Base-by-base conservation (phyloP, 2,797 vertebrate species). In the Danio choprae region DNA sequence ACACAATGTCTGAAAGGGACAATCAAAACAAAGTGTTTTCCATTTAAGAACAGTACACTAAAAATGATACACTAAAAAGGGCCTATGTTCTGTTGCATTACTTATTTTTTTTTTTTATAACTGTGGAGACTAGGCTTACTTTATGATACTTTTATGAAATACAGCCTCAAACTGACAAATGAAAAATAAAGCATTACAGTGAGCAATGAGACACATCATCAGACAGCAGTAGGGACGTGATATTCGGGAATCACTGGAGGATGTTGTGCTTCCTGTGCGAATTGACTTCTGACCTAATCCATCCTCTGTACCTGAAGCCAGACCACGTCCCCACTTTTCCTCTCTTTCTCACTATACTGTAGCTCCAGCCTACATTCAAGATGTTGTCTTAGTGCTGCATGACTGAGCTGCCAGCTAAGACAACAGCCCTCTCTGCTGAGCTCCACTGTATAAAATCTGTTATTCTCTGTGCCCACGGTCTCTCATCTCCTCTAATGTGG, bases 201-300 rank as follows among this genome's bases (percentile, higher is more conserved):
- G 4, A 70, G 11, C 40, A 44, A 36, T 63, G 48, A 11, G 63
- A 55, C 48, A 64, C 56, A 80, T 89, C 83, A 87, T 86, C 71
- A 80, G 59, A 36, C 65, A n/a, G 77, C 82, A 84, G 20, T 78
- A 78, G 85, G 86, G 85, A 88, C 87, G 88, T 89, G 89, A 80
- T 89, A 88, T 90, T 89, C 88, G 87, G 84, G 89, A 85, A 86
- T 75, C 75, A 58, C 79, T 60, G 36, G 82, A 91, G 91, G 90
- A 92, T 92, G 93, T 94, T 92, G 90, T 87, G 88, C 89, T 92
- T 94, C 90, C 91, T 92, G 91, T 90, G 88, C 84, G 86, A 51
- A 59, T 36, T 79, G 89, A 91, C 90, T 88, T 79, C 79, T 91
- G 92, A 93, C 92, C 93, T 60, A 85, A 84, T 55, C 86, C 86